A percentile compares a stretch with the other conserved stretches of the same genome.
Conservation (phyloP, 1,140 invertebrate genomes). For the Mizuhopecten yessoensis region DNA sequence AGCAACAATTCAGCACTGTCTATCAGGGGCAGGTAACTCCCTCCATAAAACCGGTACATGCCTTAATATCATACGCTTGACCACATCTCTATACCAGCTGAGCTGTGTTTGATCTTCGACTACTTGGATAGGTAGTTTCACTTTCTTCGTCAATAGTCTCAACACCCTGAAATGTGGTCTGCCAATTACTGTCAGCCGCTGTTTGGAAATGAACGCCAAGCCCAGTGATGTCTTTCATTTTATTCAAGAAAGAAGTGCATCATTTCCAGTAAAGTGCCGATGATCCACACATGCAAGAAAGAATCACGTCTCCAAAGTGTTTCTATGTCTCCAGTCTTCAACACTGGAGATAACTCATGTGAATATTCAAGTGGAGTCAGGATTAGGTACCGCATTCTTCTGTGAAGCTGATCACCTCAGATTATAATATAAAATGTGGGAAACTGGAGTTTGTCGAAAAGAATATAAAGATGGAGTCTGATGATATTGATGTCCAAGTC, state of each 20-base stretch:
- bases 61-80: not conserved
- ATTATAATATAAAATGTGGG: not conserved
- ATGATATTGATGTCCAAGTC: not conserved
- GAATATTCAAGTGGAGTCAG: not conserved
- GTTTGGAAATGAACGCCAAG: not conserved
- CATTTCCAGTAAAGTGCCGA: not conserved
- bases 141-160: not conserved
- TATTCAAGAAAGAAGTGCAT: not conserved
- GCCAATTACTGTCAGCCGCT: not conserved
- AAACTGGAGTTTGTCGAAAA: not conserved
- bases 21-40: conserved; percentile 10
- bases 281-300: not conserved
- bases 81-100: not conserved
- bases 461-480: not conserved
- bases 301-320: not conserved
- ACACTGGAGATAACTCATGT: not conserved
- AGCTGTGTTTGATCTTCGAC: not conserved
- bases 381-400: not conserved
- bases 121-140: not conserved
- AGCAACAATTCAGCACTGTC: not conserved
- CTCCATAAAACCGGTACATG: not conserved
- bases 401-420: not conserved
- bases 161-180: not conserved
- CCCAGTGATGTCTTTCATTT: not conserved
- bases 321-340: not conserved